These are phyloP conservation scores for Phalloptychus januarius DNA, from an alignment of 2,797 vertebrate species.

Conservation along the genomic window DNA sequence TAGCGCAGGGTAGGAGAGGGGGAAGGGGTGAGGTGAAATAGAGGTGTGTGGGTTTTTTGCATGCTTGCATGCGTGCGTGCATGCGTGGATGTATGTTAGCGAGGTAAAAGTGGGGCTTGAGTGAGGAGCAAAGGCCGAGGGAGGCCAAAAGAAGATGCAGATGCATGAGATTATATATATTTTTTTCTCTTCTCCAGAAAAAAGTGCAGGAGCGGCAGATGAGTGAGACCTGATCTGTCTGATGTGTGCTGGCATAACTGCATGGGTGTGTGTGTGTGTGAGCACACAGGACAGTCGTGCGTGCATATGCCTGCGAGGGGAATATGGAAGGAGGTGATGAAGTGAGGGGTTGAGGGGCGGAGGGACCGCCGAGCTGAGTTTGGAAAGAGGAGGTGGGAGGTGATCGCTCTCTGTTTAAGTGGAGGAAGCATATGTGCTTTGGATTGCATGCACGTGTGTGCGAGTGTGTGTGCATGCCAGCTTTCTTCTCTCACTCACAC, in stretches of 20 bases:
- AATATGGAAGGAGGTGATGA: conserved; percentile 76
- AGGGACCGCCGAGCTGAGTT: conserved; percentile 51
- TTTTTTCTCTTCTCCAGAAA: conserved; percentile 36
- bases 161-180: conserved; percentile 62
- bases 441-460: conserved; percentile 25
- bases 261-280: conserved; percentile 25
- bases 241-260: conserved; percentile 46
- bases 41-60: conserved; percentile 18
- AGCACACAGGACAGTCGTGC: conserved; percentile 23
- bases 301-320: conserved; percentile 51
- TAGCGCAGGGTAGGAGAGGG: conserved; percentile 14
- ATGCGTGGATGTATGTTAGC: background rate
- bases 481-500: conserved; percentile 55
- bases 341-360: conserved; percentile 70
- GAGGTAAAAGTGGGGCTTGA: conserved; percentile 49
- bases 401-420: conserved; percentile 65
- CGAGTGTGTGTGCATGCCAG: conserved; percentile 37
- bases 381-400: conserved; percentile 70
- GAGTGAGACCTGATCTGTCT: conserved; percentile 74
- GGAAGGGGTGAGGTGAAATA: conserved; percentile 35
- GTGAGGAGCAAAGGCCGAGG: conserved; percentile 50
- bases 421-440: conserved; percentile 59
- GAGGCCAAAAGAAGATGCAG: conserved; percentile 56
- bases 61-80: background rate
- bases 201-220: conserved; percentile 43